Percentiles rank a stretch among this genome's conserved stretches.
Evolutionary conservation across 2,113 vertebrate species (phyloP).

Genomic region (Callionymus lyra): DNA sequence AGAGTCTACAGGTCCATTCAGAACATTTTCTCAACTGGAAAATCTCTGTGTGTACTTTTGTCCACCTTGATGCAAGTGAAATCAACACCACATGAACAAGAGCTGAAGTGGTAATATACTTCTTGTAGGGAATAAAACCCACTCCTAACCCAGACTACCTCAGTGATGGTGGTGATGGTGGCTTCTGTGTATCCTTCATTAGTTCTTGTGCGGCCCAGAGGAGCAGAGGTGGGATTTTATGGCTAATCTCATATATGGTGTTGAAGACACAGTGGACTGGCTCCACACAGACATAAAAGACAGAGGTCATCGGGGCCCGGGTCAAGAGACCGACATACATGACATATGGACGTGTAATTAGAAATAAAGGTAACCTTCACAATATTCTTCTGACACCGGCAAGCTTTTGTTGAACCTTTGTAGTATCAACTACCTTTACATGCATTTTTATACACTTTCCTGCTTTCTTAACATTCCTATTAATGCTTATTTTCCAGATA

Average conservation of each 20-base stretch:
- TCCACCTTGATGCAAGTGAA: constrained; percentile 43
- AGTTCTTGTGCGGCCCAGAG: constrained; percentile 36
- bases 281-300: constrained; percentile 33
- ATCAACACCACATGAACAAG: constrained; percentile 31
- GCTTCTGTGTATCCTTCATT: constrained; percentile 58
- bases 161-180: constrained; percentile 31
- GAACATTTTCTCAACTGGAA: constrained; percentile 44
- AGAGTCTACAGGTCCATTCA: constrained; percentile 17
- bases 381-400: too few relatives aligned
- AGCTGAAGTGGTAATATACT: constrained; percentile 52
- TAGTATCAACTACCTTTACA: too few relatives aligned
- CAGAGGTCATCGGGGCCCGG: constrained; percentile 37
- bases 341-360: constrained; percentile 3
- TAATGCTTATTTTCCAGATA: too few relatives aligned
- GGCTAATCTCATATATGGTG: constrained; percentile 55
- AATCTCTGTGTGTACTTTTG: constrained; percentile 38
- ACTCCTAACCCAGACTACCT: constrained; percentile 37
- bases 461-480: too few relatives aligned
- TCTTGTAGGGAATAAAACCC: constrained; percentile 52
- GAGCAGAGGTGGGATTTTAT: constrained; percentile 43
- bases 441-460: too few relatives aligned
- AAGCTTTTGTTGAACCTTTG: not conserved
- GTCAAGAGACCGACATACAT: constrained; percentile 20
- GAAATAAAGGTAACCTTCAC: too few relatives aligned
- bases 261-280: constrained; percentile 33